Percentiles rank a stretch among this genome's conserved stretches.
phyloP scores from a whole-genome alignment of 2,113 vertebrate genomes.

The Dicaeum eximium region DNA sequence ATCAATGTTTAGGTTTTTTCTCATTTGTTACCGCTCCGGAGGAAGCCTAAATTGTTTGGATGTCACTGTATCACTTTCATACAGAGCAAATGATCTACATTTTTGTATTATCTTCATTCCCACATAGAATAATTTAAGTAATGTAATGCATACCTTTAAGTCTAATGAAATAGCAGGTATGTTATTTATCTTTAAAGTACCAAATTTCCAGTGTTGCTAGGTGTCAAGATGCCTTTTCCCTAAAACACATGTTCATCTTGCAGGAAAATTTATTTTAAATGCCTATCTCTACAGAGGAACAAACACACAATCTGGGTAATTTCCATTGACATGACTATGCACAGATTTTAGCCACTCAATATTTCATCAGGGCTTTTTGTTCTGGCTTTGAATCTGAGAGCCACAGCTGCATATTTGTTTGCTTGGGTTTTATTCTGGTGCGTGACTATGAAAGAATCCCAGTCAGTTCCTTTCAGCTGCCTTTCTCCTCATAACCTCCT shows the following conservation, averaged over 20 bases:
- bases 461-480: conserved; percentile 44
- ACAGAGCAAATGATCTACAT: not conserved
- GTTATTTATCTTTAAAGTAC: not conserved
- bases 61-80: not conserved
- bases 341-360: conserved; percentile 63
- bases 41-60: not conserved
- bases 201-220: conserved; percentile 2
- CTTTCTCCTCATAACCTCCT: not conserved
- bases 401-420: conserved; percentile 70
- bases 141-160: not conserved
- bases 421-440: conserved; percentile 51
- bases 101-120: not conserved
- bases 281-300: conserved; percentile 32
- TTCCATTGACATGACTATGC: conserved; percentile 57
- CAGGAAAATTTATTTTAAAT: conserved; percentile 47
- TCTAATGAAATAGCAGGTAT: not conserved
- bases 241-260: not conserved
- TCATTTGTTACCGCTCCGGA: not conserved
- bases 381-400: conserved; percentile 54
- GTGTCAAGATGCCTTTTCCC: conserved; percentile 1
- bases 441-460: conserved; percentile 53
- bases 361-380: conserved; percentile 70
- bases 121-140: not conserved
- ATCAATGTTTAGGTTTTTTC: not conserved
- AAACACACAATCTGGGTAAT: conserved; percentile 49